Base-by-base conservation (phyloP, 2,113 vertebrate species). In the human region DNA sequence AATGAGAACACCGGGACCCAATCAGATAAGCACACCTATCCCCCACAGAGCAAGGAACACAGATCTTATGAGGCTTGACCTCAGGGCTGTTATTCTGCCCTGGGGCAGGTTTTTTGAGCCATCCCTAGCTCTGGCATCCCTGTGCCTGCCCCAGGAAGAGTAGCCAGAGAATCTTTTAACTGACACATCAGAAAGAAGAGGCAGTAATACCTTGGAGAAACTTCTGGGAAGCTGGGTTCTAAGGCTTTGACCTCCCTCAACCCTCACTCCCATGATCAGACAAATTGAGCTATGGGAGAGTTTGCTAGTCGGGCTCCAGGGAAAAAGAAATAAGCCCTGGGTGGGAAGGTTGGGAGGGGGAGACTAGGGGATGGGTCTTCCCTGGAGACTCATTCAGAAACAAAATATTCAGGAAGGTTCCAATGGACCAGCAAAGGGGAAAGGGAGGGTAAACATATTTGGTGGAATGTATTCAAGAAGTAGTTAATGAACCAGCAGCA, bases 331-430 rank as follows among this genome's bases (percentile, higher is more conserved):
- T 1, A 64, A 90, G 14, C 13, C 9, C 20, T 8, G 6, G 38
- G 6, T 6, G 8, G 32, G 8, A 9, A 3, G 14, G 22, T 3
- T 32, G 3, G 12, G 20, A 27, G 27, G 27, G 25, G 6, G 20
- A 5, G 11, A 35, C 9, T 16, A 30, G 30, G 6, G 35, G 61
- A 27, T 52, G 14, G 20, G 3, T 64, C 38, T 43, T 73, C 25
- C 11, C 13, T 11, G 35, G 50, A 20, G 35, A 13, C n/a, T 76
- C 75, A 38, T 38, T 68, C 23, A 8, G 30, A 73, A 94, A 55
- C 52, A 57, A 61, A 92, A 43, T 70, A n/a, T 27, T 70, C 38
- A 2, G 50, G 61, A 66, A 89, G 43, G 18, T 5, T 22, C 81
- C 82, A 38, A 4, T 2, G 81, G 76, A 17, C 25, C 27, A 59